These are phyloP conservation scores for Spea multiplicata DNA, from an alignment of 2,113 vertebrate species.

Conservation along the genomic window DNA sequence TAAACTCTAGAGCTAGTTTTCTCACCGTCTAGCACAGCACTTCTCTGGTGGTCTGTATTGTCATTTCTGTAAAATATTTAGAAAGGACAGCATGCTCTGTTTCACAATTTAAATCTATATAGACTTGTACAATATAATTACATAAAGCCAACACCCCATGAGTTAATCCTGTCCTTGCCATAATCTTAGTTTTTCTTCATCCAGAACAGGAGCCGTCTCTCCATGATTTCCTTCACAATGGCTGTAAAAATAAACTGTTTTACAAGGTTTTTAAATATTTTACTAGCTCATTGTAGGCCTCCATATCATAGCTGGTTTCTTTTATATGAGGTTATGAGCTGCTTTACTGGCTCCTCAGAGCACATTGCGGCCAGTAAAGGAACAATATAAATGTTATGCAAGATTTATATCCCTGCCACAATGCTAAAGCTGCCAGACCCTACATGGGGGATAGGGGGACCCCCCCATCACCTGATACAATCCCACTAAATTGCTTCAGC, in stretches of 20 bases:
- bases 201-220: conserved; percentile 3
- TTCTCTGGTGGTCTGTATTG: too few relatives aligned
- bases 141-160: not conserved
- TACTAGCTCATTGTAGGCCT: conserved; percentile 48
- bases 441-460: conserved; percentile 1
- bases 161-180: not conserved
- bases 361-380: conserved; percentile 45
- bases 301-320: conserved; percentile 49
- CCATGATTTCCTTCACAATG: conserved; percentile 18
- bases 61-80: too few relatives aligned
- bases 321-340: conserved; percentile 46
- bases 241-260: conserved; percentile 48
- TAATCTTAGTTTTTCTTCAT: not conserved
- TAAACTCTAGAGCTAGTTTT: too few relatives aligned
- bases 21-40: too few relatives aligned
- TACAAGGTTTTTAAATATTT: conserved; percentile 50
- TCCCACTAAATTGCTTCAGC: conserved; percentile 1
- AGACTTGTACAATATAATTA: not conserved
- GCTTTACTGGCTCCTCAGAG: conserved; percentile 46
- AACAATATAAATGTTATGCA: conserved; percentile 49
- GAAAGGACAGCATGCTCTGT: not conserved
- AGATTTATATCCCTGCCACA: conserved; percentile 47
- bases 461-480: conserved; percentile 19
- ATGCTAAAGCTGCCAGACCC: conserved; percentile 39
- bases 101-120: not conserved